These are phyloP conservation scores for Achatina immaculata DNA, from an alignment of 1,140 invertebrate genomes.

Conservation along the genomic window DNA sequence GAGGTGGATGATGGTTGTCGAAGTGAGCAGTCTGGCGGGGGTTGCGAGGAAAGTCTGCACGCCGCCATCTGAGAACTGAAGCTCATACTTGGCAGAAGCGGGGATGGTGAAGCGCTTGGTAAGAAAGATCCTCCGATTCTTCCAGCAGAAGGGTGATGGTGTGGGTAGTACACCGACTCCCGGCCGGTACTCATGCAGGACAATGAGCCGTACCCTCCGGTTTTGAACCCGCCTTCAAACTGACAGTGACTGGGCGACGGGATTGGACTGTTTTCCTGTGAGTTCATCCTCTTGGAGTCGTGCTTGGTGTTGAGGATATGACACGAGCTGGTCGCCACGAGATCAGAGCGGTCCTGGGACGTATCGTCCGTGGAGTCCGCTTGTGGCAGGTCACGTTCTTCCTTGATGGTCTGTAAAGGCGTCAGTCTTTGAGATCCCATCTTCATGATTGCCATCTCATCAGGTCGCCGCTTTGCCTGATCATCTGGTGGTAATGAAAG, in stretches of 20 bases:
- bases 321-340: background rate
- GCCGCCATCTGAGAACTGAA: conserved; percentile 60
- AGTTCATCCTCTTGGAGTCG: background rate
- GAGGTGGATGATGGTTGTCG: conserved; percentile 54
- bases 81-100: conserved; percentile 34
- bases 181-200: background rate
- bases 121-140: conserved; percentile 50
- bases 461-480: background rate
- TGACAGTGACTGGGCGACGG: conserved; percentile 32
- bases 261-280: conserved; percentile 1
- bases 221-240: background rate
- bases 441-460: conserved; percentile 32
- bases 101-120: conserved; percentile 46
- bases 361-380: conserved; percentile 27
- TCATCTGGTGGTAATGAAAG: conserved; percentile 18
- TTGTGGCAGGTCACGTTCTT: conserved; percentile 15
- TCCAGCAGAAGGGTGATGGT: conserved; percentile 55
- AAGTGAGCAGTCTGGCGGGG: conserved; percentile 54
- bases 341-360: conserved; percentile 14
- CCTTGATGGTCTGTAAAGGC: conserved; percentile 16
- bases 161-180: conserved; percentile 49
- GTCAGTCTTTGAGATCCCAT: conserved; percentile 17
- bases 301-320: background rate
- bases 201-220: conserved; percentile 16
- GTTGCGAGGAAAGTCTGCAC: conserved; percentile 52